Base-by-base conservation (phyloP, 2,113 vertebrate genomes). In the Phoenicopterus ruber region DNA sequence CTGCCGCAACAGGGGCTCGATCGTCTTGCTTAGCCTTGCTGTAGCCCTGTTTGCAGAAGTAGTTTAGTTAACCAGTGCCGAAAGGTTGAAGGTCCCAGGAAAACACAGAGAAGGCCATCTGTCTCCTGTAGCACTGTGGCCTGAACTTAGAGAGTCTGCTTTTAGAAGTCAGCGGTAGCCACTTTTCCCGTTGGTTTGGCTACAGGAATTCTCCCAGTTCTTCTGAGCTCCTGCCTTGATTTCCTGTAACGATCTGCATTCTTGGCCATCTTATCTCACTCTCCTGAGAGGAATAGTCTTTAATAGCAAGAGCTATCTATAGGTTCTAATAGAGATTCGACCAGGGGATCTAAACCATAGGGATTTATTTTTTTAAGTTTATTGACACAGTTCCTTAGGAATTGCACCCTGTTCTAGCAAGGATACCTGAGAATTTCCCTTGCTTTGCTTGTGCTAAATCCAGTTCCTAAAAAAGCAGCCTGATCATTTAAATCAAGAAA, bases 1-100 rank as follows among this genome's bases (percentile, higher is more conserved):
- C 70, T 4, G 4, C 17, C 1, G 1, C 10, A 8, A 47, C 25
- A 74, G 38, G 31, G 36, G 8, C 55, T 85, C 0, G 0, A 15
- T 61, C 2, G 0, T 25, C 63, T 50, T 28, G 14, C 15, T 50
- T 21, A 17, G 54, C 28, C 46, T 40, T 50, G 32, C 61, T 32
- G 24, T 10, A n/a, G 40, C 19, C 24, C 22, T 15, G 18, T 26
- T 32, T 29, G 67, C 25, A 40, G 62, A 44, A 58, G 20, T 25
- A 52, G 54, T 42, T 67, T 13, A 34, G 40, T 20, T n/a, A 58
- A 34, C 31, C 49, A 4, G 20, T 32, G 32, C 24, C 0, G 0
- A 61, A 59, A 66, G 18, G 20, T 7, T 32, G 12, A 71, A 57
- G 34, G 40, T 29, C 31, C 34, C 47, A 47, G 26, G 6, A 50